A percentile compares a stretch with the other conserved stretches of the same genome.
Conservation (phyloP, 2,113 vertebrate species). For the Melospiza melodia region DNA sequence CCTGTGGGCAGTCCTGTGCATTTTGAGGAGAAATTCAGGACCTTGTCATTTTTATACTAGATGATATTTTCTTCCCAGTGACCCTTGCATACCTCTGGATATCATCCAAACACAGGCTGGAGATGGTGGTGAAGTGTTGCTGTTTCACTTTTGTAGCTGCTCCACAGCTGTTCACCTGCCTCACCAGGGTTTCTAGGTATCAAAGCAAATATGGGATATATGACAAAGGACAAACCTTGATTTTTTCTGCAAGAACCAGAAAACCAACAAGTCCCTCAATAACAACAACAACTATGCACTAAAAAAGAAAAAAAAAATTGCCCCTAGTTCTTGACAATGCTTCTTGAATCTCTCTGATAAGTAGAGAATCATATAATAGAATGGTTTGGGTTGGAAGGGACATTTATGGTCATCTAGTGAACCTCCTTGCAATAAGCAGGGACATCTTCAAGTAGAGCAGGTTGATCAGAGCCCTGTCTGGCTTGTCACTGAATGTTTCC, state of each 20-base stretch:
- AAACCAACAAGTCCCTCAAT: background rate
- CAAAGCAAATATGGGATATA: background rate
- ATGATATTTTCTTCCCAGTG: background rate
- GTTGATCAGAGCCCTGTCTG: rapidly evolving
- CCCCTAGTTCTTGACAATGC: background rate
- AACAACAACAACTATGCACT: background rate
- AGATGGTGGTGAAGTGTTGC: background rate
- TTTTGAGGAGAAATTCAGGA: background rate
- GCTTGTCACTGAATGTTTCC: background rate
- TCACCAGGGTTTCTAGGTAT: background rate
- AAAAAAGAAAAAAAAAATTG: background rate
- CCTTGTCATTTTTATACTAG: background rate
- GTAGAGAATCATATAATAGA: background rate
- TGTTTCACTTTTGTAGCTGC: background rate
- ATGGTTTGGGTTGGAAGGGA: background rate
- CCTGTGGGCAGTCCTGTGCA: background rate
- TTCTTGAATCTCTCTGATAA: background rate
- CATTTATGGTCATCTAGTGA: background rate
- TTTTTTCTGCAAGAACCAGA: background rate
- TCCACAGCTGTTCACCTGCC: background rate
- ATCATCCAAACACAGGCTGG: background rate
- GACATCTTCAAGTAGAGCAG: background rate
- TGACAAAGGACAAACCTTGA: background rate
- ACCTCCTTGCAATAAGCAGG: background rate
- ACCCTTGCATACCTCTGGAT: background rate